Conservation (phyloP, 2,888 invertebrate species). For the Ecdyonurus torrentis region DNA sequence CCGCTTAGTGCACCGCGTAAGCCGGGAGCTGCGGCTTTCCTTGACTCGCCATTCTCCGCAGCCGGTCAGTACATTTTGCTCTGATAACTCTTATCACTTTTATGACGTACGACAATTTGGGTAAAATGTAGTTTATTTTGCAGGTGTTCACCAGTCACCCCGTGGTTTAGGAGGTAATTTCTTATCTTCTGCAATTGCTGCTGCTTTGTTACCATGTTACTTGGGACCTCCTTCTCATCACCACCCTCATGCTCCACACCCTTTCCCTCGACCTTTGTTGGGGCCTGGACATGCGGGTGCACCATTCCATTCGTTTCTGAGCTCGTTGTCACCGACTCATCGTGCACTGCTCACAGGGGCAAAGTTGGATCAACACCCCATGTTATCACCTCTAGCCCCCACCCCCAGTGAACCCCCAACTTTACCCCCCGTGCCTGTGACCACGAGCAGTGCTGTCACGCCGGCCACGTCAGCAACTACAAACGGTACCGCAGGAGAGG, state of each 20-base stretch:
- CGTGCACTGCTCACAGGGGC: not conserved
- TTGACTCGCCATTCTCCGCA: not conserved
- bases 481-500: slow-evolving; percentile 16
- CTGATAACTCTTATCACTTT: too few relatives aligned
- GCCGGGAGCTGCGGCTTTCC: not conserved
- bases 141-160: not conserved
- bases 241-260: not conserved
- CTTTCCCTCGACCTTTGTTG: slow-evolving; percentile 5
- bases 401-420: not conserved
- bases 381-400: not conserved
- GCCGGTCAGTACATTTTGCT: not conserved
- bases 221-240: not conserved
- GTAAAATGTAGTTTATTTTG: too few relatives aligned
- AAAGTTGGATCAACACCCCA: not conserved
- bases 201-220: not conserved
- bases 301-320: slow-evolving; percentile 8
- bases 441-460: slow-evolving; percentile 20
- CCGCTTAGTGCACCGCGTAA: not conserved
- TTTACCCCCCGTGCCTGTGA: slow-evolving; percentile 35
- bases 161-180: not conserved
- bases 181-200: not conserved
- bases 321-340: slow-evolving; percentile 14
- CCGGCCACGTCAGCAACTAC: not conserved
- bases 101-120: too few relatives aligned
- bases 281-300: not conserved